Base-by-base conservation (phyloP, 2,888 invertebrate genomes). In the Rhodophaea formosa region DNA sequence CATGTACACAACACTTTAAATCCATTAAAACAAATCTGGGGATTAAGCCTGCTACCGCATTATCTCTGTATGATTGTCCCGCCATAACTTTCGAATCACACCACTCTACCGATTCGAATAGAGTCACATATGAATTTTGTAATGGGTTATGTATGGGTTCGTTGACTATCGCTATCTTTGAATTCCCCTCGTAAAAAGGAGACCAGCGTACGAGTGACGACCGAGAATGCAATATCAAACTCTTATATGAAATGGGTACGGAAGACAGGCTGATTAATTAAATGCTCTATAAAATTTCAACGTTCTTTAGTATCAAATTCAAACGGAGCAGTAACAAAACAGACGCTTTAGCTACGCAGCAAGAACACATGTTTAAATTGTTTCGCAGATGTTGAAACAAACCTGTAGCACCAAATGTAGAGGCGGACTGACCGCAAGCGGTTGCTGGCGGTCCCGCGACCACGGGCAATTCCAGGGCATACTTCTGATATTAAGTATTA, bases 381-480 rank as follows among this genome's bases (percentile, higher is more conserved):
- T 12, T 44, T 44, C 8, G 44, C 44, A 44, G 10, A 44, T 58
- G 52, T 53, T 56, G 54, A 65, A 66, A 82, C 88, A 71, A 78
- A 91, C 91, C 89, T 88, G 81, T 56, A 78, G 63, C 57, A 83
- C 66, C 62, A 84, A 70, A 56, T 83, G 81, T 56, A 84, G 72
- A 59, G 87, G 83, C 59, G 79, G 79, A 67, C 82, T 86, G 72
- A 85, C 82, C 70, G 72, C 77, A 43, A 77, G 74, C 64, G 83
- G 79, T 57, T 77, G 77, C 75, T 79, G 85, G 56, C 82, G 84
- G 62, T 82, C 83, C 53, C 82, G 83, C 61, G 90, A 88, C 90
- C 91, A 91, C 70, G 88, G 88, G 64, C 90, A 91, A 62, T 71
- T 85, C 89, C 88, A 89, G 69, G 89, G 86, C 90, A 89, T 89